Base-by-base conservation (phyloP, 2,888 invertebrate species). In the Lochmaea crataegi region DNA sequence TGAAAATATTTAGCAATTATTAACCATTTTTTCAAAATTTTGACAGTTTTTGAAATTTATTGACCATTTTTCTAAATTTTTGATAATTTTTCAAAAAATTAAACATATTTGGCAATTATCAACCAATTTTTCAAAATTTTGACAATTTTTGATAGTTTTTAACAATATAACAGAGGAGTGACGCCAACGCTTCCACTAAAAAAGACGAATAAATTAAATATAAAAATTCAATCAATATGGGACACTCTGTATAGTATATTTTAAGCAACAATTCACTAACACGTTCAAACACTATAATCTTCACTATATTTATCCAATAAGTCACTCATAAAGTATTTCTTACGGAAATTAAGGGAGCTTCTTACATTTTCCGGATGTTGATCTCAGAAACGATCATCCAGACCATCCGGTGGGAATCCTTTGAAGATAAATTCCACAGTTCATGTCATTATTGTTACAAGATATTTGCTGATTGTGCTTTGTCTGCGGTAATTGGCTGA, bases 391-490 rank as follows among this genome's bases (percentile, higher is more conserved):
- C 63, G 41, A 60, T 69, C 69, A 69, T 14, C 38, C 42, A 51
- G 42, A n/a, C 41, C 14, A 61, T 51, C 63, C 63, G 53, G 53
- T 14, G 53, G 53, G 69, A 69, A 22, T 63, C 69, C 69, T 69
- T 69, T 69, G 69, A 69, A 63, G 69, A 69, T 69, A 69, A 69
- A 69, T 69, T 61, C 42, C 60, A 32, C 63, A 56, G 38, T 69
- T 61, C 68, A 26, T 51, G 68, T 61, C 45, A 45, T 57, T 51
- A 69, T 69, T 69, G 69, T 69, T 63, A 60, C 60, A 51, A 69
- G 63, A 53, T 56, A 69, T 69, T 63, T 42, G 63, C 69, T 56
- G 61, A 69, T 53, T 63, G 60, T 14, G 69, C 69, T 69, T 69
- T 69, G 69, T 69, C 63, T 63, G 61, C n/a, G 11, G 53, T 63